These are phyloP conservation scores for Crepidodera aurea DNA, from an alignment of 2,888 invertebrate genomes.

Conservation along the genomic window DNA sequence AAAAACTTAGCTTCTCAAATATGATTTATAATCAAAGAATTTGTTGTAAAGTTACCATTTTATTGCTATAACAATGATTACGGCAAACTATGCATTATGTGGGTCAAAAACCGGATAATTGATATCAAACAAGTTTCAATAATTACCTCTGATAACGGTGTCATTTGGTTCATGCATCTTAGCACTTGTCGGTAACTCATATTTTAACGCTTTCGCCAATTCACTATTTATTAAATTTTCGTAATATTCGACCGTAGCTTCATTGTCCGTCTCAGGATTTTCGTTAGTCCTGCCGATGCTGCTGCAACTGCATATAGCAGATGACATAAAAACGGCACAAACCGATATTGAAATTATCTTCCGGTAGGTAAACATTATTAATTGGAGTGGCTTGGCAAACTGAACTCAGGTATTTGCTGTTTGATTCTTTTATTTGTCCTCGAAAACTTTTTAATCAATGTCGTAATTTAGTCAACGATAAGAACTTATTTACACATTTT, in stretches of 20 bases:
- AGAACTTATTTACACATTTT: conserved; percentile 8
- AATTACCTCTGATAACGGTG: conserved; percentile 29
- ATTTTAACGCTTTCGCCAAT: conserved; percentile 28
- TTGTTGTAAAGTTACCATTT: no score
- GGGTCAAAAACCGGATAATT: no score
- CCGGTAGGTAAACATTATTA: conserved; percentile 9
- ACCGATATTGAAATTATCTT: background rate
- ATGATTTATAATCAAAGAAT: no score
- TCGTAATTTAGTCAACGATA: conserved; percentile 21
- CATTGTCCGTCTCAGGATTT: conserved; percentile 10
- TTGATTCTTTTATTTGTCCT: conserved; percentile 17
- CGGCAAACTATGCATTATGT: no score
- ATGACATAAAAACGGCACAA: background rate
- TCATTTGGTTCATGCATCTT: conserved; percentile 31
- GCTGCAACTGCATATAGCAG: background rate
- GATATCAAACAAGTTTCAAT: no score
- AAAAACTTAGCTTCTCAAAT: no score
- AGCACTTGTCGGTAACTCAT: conserved; percentile 34
- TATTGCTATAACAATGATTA: no score
- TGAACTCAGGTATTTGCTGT: conserved; percentile 21
- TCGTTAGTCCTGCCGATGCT: background rate
- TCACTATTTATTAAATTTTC: conserved; percentile 33
- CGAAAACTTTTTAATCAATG: conserved; percentile 12
- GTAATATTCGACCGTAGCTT: conserved; percentile 33
- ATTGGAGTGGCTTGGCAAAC: background rate